phyloP scores from a whole-genome alignment of 2,113 vertebrate species.

The Ia io region DNA sequence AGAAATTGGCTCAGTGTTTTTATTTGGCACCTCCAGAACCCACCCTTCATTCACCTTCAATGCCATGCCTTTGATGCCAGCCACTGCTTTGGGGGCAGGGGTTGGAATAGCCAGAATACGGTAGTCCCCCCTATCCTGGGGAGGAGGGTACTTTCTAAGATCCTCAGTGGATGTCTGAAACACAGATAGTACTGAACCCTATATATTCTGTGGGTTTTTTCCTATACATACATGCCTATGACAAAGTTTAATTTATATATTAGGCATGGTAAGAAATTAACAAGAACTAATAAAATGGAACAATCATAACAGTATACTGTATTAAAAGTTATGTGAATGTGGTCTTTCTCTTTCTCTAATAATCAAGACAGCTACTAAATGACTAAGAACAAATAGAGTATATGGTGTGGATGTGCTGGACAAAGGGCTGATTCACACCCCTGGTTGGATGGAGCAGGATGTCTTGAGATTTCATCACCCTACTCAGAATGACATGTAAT shows the following conservation, averaged over 20 bases:
- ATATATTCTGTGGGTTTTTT: neutral
- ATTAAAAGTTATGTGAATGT: neutral
- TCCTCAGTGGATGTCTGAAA: neutral
- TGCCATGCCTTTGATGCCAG: neutral
- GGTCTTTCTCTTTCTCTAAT: neutral
- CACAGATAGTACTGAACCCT: neutral
- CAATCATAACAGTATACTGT: neutral
- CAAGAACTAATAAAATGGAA: neutral
- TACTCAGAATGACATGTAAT: neutral
- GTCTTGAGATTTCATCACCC: neutral
- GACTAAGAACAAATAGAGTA: neutral
- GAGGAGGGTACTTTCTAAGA: neutral
- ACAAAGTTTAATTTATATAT: neutral
- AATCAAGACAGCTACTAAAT: neutral
- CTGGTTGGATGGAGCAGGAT: neutral
- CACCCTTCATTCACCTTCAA: neutral
- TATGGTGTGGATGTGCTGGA: neutral
- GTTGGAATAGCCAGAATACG: neutral
- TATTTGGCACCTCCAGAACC: neutral
- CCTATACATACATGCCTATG: neutral
- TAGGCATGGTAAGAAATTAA: neutral
- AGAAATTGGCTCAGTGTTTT: neutral
- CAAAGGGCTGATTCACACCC: neutral
- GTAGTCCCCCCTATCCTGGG: neutral
- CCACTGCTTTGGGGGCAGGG: neutral